A percentile compares a stretch with the other conserved stretches of the same genome.
Evolutionary conservation across 2,113 vertebrate species (phyloP).

Genomic region (Psammodynastes pulverulentus): DNA sequence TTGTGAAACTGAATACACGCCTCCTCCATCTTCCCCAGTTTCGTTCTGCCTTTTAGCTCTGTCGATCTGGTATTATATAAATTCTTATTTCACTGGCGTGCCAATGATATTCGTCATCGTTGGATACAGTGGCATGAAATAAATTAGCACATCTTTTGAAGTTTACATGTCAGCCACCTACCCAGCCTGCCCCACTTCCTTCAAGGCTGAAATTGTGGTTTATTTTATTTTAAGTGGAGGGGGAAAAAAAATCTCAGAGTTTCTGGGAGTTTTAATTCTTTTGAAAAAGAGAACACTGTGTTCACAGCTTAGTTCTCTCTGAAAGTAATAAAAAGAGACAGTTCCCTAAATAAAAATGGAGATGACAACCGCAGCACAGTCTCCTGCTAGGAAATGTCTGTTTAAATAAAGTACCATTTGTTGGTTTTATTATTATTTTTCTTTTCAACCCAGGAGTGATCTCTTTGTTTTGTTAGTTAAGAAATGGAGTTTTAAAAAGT

Average conservation of each 20-base stretch:
- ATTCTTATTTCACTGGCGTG: not conserved
- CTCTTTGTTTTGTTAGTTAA: slow-evolving; percentile 30
- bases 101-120: not conserved
- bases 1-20: no score
- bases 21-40: no score
- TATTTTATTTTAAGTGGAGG: slow-evolving; percentile 1
- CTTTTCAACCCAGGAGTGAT: not conserved
- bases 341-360: slow-evolving; percentile 2
- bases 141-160: not conserved
- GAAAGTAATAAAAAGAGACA: slow-evolving; percentile 6
- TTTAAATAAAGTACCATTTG: slow-evolving; percentile 26
- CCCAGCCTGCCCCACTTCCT: not conserved
- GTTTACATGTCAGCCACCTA: not conserved
- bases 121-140: not conserved
- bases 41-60: no score
- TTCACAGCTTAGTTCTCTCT: not conserved
- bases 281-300: not conserved
- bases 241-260: not conserved
- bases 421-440: not conserved
- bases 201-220: not conserved
- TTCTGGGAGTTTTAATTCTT: not conserved
- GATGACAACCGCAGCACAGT: not conserved
- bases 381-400: slow-evolving; percentile 22
- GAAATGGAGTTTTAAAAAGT: not conserved
- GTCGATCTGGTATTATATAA: not conserved